A percentile compares a stretch with the other conserved stretches of the same genome.
Evolutionary conservation across 2,797 vertebrate genomes (phyloP).

Genomic region (Cryptoprocta ferox): DNA sequence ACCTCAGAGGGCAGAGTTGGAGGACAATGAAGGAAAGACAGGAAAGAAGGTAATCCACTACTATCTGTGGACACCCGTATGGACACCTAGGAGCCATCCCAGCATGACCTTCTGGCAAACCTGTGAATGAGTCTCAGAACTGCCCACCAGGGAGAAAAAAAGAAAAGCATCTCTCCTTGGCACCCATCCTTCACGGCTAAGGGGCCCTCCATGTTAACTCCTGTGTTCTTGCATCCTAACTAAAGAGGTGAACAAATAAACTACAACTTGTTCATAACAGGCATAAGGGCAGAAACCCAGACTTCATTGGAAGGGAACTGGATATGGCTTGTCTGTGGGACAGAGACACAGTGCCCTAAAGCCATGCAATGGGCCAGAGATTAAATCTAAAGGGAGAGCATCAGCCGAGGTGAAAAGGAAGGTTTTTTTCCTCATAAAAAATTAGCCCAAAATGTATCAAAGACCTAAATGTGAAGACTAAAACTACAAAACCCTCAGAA

Average conservation of each 20-base stretch:
- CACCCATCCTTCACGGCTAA: neutral
- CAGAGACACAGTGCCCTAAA: neutral
- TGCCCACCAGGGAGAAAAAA: too few relatives aligned
- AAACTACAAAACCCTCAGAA: neutral
- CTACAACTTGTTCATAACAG: neutral
- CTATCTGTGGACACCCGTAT: neutral
- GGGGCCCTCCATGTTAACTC: neutral
- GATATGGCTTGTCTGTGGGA: too few relatives aligned
- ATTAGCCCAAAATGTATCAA: neutral
- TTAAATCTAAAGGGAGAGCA: neutral
- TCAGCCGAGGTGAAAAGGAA: neutral
- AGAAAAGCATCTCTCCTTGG: neutral
- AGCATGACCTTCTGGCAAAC: neutral
- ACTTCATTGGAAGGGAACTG: neutral
- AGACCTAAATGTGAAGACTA: neutral
- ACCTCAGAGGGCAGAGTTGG: neutral
- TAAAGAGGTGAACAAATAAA: neutral
- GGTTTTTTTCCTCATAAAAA: neutral
- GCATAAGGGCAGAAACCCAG: neutral
- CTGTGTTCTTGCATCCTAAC: neutral
- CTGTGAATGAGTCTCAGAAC: neutral
- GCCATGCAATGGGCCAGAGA: neutral
- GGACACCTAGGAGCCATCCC: neutral
- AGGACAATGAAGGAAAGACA: neutral
- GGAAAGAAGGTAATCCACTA: neutral